A percentile compares a stretch with the other conserved stretches of the same genome.
These are phyloP conservation scores for Egretta garzetta DNA, from an alignment of 2,113 vertebrate species.

Conservation along the genomic window DNA sequence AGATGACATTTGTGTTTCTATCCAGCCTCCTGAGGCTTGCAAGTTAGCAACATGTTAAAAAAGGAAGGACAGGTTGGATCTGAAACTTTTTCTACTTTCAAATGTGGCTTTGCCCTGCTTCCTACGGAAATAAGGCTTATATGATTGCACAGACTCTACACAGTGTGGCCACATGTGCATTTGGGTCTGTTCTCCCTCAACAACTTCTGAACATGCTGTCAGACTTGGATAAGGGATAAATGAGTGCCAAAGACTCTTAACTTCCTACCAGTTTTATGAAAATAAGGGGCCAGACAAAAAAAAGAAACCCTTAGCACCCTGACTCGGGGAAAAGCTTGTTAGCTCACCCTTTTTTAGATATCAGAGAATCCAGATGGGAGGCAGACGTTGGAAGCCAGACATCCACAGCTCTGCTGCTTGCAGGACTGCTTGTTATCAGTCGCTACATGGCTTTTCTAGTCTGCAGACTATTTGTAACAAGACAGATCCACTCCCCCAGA, in stretches of 20 bases:
- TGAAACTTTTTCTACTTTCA: not conserved
- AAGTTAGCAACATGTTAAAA: not conserved
- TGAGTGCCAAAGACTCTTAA: not conserved
- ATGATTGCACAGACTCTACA: not conserved
- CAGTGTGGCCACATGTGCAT: rapidly evolving
- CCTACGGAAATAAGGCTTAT: not conserved
- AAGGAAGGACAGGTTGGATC: not conserved
- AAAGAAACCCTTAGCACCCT: not conserved
- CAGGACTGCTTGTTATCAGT: constrained; percentile 1
- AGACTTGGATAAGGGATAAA: not conserved
- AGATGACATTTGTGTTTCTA: not conserved
- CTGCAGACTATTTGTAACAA: not conserved
- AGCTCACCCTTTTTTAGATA: not conserved
- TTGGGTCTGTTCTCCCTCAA: not conserved
- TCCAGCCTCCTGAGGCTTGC: not conserved
- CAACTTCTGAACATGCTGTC: not conserved
- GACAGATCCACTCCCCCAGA: not conserved
- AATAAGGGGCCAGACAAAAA: not conserved
- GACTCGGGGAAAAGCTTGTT: not conserved
- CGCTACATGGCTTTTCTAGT: not conserved
- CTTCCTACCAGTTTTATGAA: not conserved
- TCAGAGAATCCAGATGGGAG: constrained; percentile 13
- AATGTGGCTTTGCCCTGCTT: not conserved
- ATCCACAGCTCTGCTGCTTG: not conserved
- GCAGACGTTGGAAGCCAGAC: not conserved